Percentiles rank a stretch among this genome's conserved stretches.
These are phyloP conservation scores for Scaptomyza tumidula DNA, from an alignment of 2,888 invertebrate genomes.

Conservation along the genomic window DNA sequence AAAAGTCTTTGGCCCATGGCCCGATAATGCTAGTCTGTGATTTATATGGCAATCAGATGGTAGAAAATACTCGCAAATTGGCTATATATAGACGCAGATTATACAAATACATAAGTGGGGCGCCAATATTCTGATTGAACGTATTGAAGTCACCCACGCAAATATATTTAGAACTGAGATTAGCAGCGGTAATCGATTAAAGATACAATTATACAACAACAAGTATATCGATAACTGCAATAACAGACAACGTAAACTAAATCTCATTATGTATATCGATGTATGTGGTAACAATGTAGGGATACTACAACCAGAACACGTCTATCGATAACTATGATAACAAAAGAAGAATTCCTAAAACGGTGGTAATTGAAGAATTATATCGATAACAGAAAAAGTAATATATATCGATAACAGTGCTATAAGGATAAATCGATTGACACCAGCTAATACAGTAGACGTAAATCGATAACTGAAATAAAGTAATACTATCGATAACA, in stretches of 20 bases:
- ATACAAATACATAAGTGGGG: slow-evolving; percentile 22
- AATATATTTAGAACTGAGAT: background rate
- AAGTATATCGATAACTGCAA: slow-evolving; percentile 16
- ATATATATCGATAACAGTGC: no score
- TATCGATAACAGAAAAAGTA: no score
- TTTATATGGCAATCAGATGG: slow-evolving; percentile 62
- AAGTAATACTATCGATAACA: no score
- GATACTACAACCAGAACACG: background rate
- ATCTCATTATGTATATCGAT: background rate
- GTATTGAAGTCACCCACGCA: background rate
- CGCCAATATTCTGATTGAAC: slow-evolving; percentile 35
- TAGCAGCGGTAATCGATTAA: slow-evolving; percentile 26
- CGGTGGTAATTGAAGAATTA: no score
- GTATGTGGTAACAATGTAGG: no score
- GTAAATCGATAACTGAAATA: no score
- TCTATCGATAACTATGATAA: background rate
- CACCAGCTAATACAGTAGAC: no score
- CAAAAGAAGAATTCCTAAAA: background rate
- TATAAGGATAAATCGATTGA: no score
- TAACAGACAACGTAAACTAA: no score
- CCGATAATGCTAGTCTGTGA: slow-evolving; percentile 59
- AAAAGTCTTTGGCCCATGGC: slow-evolving; percentile 40
- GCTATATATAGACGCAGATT: slow-evolving; percentile 46
- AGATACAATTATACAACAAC: background rate
- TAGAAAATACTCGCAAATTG: slow-evolving; percentile 34